A percentile compares a stretch with the other conserved stretches of the same genome.
Conservation (phyloP, 2,888 invertebrate genomes). For the Drosophila hamatofila region DNA sequence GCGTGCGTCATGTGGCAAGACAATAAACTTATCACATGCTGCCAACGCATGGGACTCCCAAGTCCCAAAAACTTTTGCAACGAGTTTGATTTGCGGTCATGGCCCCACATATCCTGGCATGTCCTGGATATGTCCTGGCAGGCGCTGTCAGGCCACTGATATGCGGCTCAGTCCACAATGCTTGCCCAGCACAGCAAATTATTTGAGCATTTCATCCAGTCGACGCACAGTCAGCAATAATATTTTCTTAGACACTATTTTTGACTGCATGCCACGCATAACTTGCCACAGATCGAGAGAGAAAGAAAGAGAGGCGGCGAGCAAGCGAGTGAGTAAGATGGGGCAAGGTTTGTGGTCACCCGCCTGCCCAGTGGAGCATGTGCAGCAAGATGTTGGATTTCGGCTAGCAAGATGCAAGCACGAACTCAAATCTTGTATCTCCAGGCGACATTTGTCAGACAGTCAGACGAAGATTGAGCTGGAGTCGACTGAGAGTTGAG, state of each 20-base stretch:
- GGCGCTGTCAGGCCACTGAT: slow-evolving; percentile 82
- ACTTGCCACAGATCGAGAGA: slow-evolving; percentile 45
- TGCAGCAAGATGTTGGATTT: slow-evolving; percentile 44
- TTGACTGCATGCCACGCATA: slow-evolving; percentile 60
- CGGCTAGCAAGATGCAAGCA: slow-evolving; percentile 54
- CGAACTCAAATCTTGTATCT: slow-evolving; percentile 45
- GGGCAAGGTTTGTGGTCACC: slow-evolving; percentile 59
- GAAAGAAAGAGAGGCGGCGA: not conserved
- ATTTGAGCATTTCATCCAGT: slow-evolving; percentile 54
- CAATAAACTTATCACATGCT: slow-evolving; percentile 82
- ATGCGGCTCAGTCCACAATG: slow-evolving; percentile 68
- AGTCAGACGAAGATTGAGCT: slow-evolving; percentile 18
- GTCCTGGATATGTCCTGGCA: slow-evolving; percentile 34
- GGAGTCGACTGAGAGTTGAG: slow-evolving; percentile 35
- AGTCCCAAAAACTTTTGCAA: slow-evolving; percentile 63
- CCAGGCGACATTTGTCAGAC: slow-evolving; percentile 71
- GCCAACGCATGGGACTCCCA: slow-evolving; percentile 36
- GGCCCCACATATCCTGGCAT: slow-evolving; percentile 47
- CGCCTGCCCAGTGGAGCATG: slow-evolving; percentile 38
- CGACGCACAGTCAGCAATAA: slow-evolving; percentile 73
- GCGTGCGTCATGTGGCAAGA: slow-evolving; percentile 70
- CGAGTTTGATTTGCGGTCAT: slow-evolving; percentile 77
- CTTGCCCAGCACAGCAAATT: slow-evolving; percentile 23
- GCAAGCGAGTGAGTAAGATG: not conserved
- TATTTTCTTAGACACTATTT: slow-evolving; percentile 70